phyloP scores from a whole-genome alignment of 2,113 vertebrate genomes.

The Saguinus imperator region DNA sequence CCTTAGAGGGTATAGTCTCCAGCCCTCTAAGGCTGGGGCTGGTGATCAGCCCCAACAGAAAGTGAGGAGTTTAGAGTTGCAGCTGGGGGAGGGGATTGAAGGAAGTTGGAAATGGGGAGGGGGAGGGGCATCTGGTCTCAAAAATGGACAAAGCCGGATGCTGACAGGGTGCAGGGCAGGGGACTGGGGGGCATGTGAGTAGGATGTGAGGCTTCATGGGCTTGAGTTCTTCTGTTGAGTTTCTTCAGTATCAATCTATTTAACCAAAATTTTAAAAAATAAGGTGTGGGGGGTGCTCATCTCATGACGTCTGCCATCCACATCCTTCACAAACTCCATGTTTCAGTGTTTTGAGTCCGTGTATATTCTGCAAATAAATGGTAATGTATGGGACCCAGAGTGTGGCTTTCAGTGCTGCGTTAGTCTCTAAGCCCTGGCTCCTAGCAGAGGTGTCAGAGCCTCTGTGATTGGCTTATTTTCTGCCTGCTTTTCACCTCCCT shows the following conservation, averaged over 20 bases:
- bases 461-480: background rate
- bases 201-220: background rate
- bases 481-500: background rate
- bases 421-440: background rate
- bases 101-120: conserved; percentile 29
- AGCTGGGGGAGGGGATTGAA: background rate
- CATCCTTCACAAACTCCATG: background rate
- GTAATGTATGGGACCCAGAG: conserved; percentile 37
- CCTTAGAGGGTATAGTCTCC: background rate
- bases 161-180: background rate
- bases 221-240: background rate
- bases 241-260: conserved; percentile 37
- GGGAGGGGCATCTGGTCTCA: background rate
- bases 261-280: background rate
- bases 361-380: conserved; percentile 72
- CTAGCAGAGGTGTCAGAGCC: background rate
- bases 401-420: conserved; percentile 29
- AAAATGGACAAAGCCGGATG: conserved; percentile 25
- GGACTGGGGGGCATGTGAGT: background rate
- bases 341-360: conserved; percentile 21
- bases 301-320: conserved; percentile 8
- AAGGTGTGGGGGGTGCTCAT: background rate
- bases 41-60: background rate
- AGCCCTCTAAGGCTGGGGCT: conserved; percentile 4
- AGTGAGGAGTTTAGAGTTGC: background rate